Evolutionary conservation across 2,888 invertebrate genomes (phyloP).

Genomic region (Cryptocephalus moraei): DNA sequence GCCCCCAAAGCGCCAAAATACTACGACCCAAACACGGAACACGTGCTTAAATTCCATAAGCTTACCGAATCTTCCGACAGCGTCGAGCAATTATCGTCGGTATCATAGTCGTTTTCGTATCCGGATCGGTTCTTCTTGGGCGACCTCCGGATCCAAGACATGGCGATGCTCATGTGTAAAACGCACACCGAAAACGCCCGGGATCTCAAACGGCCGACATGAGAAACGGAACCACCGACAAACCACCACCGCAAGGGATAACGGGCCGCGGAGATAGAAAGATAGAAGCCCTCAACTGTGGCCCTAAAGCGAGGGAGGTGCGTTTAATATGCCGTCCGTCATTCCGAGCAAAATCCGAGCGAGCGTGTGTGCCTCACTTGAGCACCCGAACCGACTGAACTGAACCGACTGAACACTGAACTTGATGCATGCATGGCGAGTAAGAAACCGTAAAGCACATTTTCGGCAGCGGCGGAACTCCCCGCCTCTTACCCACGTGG

Average conservation of each 20-base stretch:
- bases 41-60: not conserved
- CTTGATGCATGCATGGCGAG: slow-evolving; percentile 12
- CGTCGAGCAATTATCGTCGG: slow-evolving; percentile 24
- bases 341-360: no score
- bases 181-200: slow-evolving; percentile 7
- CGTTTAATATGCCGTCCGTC: no score
- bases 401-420: slow-evolving; percentile 11
- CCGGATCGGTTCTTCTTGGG: slow-evolving; percentile 8
- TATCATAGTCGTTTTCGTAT: slow-evolving; percentile 11
- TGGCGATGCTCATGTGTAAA: slow-evolving; percentile 10
- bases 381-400: slow-evolving; percentile 1
- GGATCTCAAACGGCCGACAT: not conserved
- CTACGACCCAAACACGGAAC: no score
- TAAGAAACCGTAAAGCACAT: slow-evolving; percentile 18
- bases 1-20: no score
- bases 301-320: no score
- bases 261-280: no score
- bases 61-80: slow-evolving; percentile 33
- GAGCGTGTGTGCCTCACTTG: no score
- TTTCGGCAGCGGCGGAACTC: no score
- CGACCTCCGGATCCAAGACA: slow-evolving; percentile 30
- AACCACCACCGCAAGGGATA: no score
- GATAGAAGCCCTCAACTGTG: no score
- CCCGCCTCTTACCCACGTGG: no score
- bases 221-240: no score